Conservation (phyloP, 2,113 vertebrate genomes). For the Silurus meridionalis region DNA sequence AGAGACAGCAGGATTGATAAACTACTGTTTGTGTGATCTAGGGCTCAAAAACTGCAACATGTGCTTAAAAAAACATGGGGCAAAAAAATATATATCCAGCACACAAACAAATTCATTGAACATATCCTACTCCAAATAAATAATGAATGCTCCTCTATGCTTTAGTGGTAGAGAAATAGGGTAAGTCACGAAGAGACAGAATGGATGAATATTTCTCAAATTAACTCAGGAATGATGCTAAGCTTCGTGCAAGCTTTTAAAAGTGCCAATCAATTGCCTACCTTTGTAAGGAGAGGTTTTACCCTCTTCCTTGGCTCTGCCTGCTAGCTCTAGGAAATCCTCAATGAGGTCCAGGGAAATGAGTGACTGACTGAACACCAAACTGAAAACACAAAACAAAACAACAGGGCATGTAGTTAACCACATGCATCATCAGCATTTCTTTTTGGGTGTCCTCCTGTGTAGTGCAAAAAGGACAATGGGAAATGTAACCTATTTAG, state of each 20-base stretch:
- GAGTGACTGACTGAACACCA: slow-evolving; percentile 98
- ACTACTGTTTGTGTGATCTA: not conserved
- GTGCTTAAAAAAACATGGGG: not conserved
- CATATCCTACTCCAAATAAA: not conserved
- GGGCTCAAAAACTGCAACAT: not conserved
- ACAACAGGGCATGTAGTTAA: slow-evolving; percentile 37
- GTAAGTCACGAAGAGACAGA: not conserved
- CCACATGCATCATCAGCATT: not conserved
- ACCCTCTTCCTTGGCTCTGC: slow-evolving; percentile 82
- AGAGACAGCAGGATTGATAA: not conserved
- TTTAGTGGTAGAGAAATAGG: not conserved
- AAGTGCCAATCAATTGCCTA: slow-evolving; percentile 54
- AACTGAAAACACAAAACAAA: slow-evolving; percentile 66
- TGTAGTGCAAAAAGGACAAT: too few relatives aligned
- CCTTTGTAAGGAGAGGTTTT: slow-evolving; percentile 92
- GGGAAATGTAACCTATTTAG: too few relatives aligned
- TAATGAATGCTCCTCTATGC: not conserved
- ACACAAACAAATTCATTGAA: not conserved
- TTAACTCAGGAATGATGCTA: too few relatives aligned
- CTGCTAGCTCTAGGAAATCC: slow-evolving; percentile 92
- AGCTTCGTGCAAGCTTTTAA: not conserved
- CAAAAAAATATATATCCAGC: not conserved
- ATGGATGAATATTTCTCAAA: too few relatives aligned
- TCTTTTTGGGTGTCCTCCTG: too few relatives aligned
- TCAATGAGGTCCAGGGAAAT: slow-evolving; percentile 98